phyloP scores from a whole-genome alignment of 2,113 vertebrate genomes.

The human (Homo sapiens) region GRCh38 chr2:164523501-164524000 shows the following conservation, averaged over 20 bases:
- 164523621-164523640: conserved; percentile 70
- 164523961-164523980: neutral
- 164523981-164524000: neutral
- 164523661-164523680: conserved; percentile 82
- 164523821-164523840: conserved; percentile 69
- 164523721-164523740: conserved; percentile 75
- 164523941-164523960: neutral
- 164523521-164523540: conserved; percentile 43
- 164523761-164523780: conserved; percentile 62
- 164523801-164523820: conserved; percentile 65
- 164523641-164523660: conserved; percentile 79
- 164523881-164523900: neutral
- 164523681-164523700: conserved; percentile 73
- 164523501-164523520: conserved; percentile 60
- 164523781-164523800: conserved; percentile 62
- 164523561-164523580: conserved; percentile 57
- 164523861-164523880: neutral
- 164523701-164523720: conserved; percentile 70
- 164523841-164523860: conserved; percentile 39
- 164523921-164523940: neutral
- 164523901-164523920: neutral
- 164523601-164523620: conserved; percentile 81
- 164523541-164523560: conserved; percentile 64
- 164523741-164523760: conserved; percentile 72
- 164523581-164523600: conserved; percentile 73